A percentile compares a stretch with the other conserved stretches of the same genome.
Conservation (phyloP, 2,797 vertebrate species). For the Diglossa cyanea region DNA sequence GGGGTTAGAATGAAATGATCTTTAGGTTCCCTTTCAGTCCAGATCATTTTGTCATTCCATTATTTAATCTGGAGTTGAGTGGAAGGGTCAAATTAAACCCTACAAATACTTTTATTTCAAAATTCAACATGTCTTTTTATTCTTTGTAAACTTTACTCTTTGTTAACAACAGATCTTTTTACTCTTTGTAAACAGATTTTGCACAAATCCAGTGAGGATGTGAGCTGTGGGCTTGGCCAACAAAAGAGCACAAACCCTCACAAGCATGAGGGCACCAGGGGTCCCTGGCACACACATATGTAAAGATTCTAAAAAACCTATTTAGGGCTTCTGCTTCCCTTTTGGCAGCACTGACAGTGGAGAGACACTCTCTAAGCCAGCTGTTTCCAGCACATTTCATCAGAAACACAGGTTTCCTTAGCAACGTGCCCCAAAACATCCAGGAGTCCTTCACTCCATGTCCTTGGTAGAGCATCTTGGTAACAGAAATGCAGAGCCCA, state of each 20-base stretch:
- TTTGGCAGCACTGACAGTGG: not conserved
- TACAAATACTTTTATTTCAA: not conserved
- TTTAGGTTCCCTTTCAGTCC: not conserved
- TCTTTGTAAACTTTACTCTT: not conserved
- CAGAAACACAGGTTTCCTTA: conserved; percentile 18
- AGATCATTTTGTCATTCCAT: not conserved
- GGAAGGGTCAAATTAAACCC: not conserved
- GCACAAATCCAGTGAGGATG: not conserved
- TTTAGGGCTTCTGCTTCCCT: not conserved
- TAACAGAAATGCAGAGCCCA: not conserved
- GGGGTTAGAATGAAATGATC: not conserved
- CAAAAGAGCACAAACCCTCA: not conserved
- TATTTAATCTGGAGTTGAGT: not conserved
- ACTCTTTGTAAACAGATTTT: not conserved
- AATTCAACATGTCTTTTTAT: not conserved
- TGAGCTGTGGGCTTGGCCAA: not conserved
- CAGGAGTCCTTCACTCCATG: not conserved
- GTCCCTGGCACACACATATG: not conserved
- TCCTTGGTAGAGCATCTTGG: not conserved
- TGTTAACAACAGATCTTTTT: not conserved
- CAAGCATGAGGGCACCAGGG: fast-evolving
- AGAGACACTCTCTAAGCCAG: not conserved
- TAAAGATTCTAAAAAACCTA: not conserved
- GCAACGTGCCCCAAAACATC: not conserved
- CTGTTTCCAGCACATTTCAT: not conserved